Conservation (phyloP, 2,888 invertebrate genomes). For the Eutolmus rufibarbis region DNA sequence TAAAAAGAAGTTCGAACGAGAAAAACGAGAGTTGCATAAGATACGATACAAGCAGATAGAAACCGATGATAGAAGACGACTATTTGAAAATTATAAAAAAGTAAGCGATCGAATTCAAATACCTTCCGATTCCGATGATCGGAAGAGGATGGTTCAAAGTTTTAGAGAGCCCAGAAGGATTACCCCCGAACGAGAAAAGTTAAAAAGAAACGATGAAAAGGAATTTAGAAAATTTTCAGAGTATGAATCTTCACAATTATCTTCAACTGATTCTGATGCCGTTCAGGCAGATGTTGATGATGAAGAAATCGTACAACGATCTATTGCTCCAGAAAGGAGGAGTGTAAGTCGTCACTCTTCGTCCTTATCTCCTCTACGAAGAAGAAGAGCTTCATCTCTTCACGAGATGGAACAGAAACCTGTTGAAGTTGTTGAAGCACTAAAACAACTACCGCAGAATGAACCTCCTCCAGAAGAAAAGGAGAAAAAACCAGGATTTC, state of each 20-base stretch:
- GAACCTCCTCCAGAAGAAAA: neutral
- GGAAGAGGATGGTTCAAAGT: neutral
- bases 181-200: constrained; percentile 49
- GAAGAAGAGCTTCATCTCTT: neutral
- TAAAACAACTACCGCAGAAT: neutral
- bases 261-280: constrained; percentile 59
- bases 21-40: constrained; percentile 65
- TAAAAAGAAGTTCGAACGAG: constrained; percentile 63
- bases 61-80: constrained; percentile 57
- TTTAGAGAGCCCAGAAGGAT: neutral
- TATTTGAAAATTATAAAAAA: constrained; percentile 58
- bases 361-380: constrained; percentile 55
- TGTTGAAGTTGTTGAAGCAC: constrained; percentile 44
- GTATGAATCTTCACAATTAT: constrained; percentile 61
- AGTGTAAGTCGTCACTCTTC: constrained; percentile 54
- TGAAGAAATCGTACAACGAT: constrained; percentile 19
- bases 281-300: constrained; percentile 49
- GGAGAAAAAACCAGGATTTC: constrained; percentile 15
- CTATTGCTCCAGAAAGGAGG: neutral
- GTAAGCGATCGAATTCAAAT: constrained; percentile 55
- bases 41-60: constrained; percentile 58
- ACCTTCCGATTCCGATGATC: constrained; percentile 57
- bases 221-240: constrained; percentile 45
- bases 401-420: constrained; percentile 52
- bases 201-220: neutral